These are phyloP conservation scores for Encarsia formosa DNA, from an alignment of 2,888 invertebrate genomes.

Conservation along the genomic window DNA sequence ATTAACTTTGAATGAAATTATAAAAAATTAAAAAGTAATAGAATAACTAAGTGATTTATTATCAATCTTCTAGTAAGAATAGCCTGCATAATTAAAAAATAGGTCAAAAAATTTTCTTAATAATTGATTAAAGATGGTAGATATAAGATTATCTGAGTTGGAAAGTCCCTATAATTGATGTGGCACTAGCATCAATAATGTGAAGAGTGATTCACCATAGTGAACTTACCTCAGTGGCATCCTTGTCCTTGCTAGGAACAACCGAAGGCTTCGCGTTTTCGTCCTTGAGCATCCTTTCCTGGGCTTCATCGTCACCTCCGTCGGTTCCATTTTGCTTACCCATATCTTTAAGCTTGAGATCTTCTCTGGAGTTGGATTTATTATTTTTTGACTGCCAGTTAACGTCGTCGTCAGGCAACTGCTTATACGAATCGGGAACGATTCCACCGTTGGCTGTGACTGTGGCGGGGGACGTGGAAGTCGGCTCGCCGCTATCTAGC, in stretches of 20 bases:
- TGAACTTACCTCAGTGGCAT: slow-evolving; percentile 42
- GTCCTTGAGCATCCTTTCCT: slow-evolving; percentile 47
- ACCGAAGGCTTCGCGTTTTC: slow-evolving; percentile 39
- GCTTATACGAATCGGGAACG: slow-evolving; percentile 33
- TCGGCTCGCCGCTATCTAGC: slow-evolving; percentile 35
- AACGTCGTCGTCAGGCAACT: slow-evolving; percentile 38
- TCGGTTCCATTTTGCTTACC: slow-evolving; percentile 41
- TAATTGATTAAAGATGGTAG: too few relatives aligned
- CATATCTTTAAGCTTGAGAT: slow-evolving; percentile 30
- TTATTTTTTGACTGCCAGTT: slow-evolving; percentile 27
- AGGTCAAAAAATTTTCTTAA: too few relatives aligned
- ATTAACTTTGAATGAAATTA: too few relatives aligned
- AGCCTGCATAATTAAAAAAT: too few relatives aligned
- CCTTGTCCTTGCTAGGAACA: slow-evolving; percentile 34
- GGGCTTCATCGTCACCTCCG: slow-evolving; percentile 42
- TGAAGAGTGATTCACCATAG: too few relatives aligned
- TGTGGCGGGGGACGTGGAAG: slow-evolving; percentile 19
- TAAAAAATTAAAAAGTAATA: too few relatives aligned
- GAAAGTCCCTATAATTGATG: background rate
- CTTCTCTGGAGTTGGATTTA: background rate
- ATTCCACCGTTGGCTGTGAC: slow-evolving; percentile 11
- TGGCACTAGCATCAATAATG: background rate
- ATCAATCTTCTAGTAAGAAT: too few relatives aligned
- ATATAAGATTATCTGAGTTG: background rate
- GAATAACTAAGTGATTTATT: too few relatives aligned